These are phyloP conservation scores for Drosophila nigricruria DNA, from an alignment of 2,888 invertebrate genomes.

Conservation along the genomic window DNA sequence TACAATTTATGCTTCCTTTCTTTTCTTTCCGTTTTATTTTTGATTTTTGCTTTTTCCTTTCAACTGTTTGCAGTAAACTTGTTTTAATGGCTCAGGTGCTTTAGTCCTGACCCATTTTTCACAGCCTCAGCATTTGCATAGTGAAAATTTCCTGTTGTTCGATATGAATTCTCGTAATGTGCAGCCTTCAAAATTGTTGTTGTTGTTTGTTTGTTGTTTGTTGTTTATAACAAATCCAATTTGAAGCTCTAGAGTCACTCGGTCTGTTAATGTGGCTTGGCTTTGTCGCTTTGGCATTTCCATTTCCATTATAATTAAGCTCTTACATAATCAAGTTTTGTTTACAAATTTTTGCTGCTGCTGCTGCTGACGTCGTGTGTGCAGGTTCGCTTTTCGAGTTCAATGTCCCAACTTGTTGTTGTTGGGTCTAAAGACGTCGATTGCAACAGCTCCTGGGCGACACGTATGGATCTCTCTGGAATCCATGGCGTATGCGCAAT, in stretches of 20 bases:
- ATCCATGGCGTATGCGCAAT: conserved; percentile 67
- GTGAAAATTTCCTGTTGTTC: conserved; percentile 24
- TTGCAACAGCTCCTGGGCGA: conserved; percentile 75
- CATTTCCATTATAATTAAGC: conserved; percentile 79
- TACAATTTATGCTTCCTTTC: conserved; percentile 65
- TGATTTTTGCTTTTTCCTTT: conserved; percentile 11
- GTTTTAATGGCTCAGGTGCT: conserved; percentile 21
- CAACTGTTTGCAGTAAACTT: conserved; percentile 28
- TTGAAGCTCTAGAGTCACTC: conserved; percentile 27
- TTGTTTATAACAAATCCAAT: conserved; percentile 26
- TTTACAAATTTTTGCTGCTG: conserved; percentile 70
- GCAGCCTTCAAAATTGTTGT: conserved; percentile 41
- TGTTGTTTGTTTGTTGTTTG: conserved; percentile 14
- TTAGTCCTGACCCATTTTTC: conserved; percentile 59
- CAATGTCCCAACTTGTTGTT: conserved; percentile 67
- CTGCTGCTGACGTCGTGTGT: conserved; percentile 30
- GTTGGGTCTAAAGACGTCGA: conserved; percentile 40
- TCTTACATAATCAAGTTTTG: conserved; percentile 75
- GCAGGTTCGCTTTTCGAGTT: conserved; percentile 76
- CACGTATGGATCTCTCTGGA: conserved; percentile 73
- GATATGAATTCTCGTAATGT: conserved; percentile 29
- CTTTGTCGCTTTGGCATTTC: conserved; percentile 68
- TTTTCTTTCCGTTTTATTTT: not conserved
- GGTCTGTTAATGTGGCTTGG: conserved; percentile 31
- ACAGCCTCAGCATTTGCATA: conserved; percentile 5